phyloP scores from a whole-genome alignment of 2,797 vertebrate species.

The Phataginus tetradactyla region DNA sequence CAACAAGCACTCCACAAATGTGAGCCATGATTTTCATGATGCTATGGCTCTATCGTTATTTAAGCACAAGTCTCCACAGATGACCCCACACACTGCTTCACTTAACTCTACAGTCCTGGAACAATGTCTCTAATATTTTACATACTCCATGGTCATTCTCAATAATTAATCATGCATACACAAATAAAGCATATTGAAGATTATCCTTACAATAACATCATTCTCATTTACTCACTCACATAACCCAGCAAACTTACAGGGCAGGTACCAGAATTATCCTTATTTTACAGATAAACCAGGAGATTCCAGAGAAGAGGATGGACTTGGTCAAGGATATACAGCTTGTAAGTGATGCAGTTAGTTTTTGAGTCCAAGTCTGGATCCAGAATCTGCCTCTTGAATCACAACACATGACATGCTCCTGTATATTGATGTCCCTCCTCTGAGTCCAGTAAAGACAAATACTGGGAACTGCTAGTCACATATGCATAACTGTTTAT shows the following conservation, averaged over 20 bases:
- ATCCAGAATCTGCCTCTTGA: neutral
- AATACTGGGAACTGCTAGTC: neutral
- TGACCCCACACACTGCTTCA: neutral
- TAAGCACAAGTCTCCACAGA: neutral
- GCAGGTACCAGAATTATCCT: neutral
- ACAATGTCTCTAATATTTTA: neutral
- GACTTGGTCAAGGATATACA: neutral
- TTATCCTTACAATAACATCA: neutral
- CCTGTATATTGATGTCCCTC: neutral
- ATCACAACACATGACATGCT: neutral
- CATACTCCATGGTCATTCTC: neutral
- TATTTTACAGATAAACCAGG: neutral
- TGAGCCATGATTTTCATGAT: neutral
- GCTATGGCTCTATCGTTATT: neutral
- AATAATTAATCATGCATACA: neutral
- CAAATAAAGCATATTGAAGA: neutral
- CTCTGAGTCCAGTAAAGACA: neutral
- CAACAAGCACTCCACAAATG: neutral
- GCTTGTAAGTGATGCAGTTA: neutral
- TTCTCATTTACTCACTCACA: neutral
- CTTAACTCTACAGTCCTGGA: neutral
- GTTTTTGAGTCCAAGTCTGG: neutral
- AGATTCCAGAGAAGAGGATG: neutral
- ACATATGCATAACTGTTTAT: neutral
- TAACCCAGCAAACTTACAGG: neutral